Percentiles rank a stretch among this genome's conserved stretches.
phyloP scores from a whole-genome alignment of 2,888 invertebrate genomes.

The Limnephilus rhombicus region DNA sequence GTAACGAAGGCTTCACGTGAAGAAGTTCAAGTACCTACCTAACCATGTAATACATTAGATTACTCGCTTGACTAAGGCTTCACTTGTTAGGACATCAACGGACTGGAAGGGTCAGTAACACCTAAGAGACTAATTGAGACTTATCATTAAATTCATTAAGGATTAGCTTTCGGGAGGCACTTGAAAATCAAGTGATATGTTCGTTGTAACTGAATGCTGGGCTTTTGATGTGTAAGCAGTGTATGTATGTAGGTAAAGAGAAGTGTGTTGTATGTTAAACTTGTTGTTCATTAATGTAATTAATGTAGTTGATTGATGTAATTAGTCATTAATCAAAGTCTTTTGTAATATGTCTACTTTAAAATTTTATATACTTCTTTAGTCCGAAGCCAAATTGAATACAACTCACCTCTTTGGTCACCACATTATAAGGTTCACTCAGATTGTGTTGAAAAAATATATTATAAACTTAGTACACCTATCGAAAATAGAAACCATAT shows the following conservation, averaged over 20 bases:
- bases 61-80: constrained; percentile 55
- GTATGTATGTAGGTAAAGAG: background rate
- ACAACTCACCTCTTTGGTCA: no score
- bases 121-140: constrained; percentile 20
- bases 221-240: background rate
- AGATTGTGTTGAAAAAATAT: no score
- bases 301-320: no score
- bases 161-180: background rate
- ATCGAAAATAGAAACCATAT: no score
- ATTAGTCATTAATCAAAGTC: no score
- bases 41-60: background rate
- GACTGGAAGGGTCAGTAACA: constrained; percentile 57
- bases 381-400: no score
- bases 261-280: background rate
- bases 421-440: no score
- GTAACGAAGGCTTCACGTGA: constrained; percentile 7
- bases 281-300: no score
- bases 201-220: background rate
- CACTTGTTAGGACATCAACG: constrained; percentile 43
- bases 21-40: constrained; percentile 36
- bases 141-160: constrained; percentile 1
- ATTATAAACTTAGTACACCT: no score
- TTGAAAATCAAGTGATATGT: background rate
- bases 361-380: no score
- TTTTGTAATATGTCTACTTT: no score